Evolutionary conservation across 2,888 invertebrate species (phyloP), one percentile per base, ranked within the genome.

Genomic region (Synanthedon myopaeformis): DNA sequence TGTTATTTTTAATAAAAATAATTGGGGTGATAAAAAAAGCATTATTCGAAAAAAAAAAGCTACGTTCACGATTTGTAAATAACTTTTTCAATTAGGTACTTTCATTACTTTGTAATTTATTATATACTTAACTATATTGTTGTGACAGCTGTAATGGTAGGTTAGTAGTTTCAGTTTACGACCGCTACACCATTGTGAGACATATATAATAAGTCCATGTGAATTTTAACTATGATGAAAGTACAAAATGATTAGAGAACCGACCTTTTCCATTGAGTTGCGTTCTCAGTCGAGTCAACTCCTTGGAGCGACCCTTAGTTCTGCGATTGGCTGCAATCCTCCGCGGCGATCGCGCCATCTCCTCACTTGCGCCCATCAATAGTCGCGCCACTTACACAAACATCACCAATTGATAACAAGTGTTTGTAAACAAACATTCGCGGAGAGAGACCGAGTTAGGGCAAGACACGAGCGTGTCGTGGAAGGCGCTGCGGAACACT

Each of bases 331-430:
- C 76, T 8, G 81, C 65, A 51, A 82, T 72, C 67, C 82, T 69
- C 55, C 84, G 70, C 58, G 86, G 85, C 17, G 87, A 86, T 41
- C 86, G 79, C 59, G 85, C 84, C 87, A 87, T 85, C 56, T 49
- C 49, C 65, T 61, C 58, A 62, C 62, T 59, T 57, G 58, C 52
- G 57, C 65, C 50, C 23, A 49, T 49, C 49, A 49, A 17, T 12
- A 49, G 11, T 1, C 49, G 23, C 19, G 23, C 49, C 53, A 53
- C 53, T 50, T 52, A 56, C 54, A 66, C 62, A n/a, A n/a, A n/a
- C n/a, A 54, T 57, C 54, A 66, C 62, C 54, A 51, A 58, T 65
- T 63, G 54, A 56, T 45, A 59, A 51, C 61, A 6, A 58, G 55
- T 60, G 65, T 66, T 63, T 61, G 59, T 62, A 62, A 64, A 62